Evolutionary conservation across 2,888 invertebrate species (phyloP).

Genomic region (Tinea semifulvella): DNA sequence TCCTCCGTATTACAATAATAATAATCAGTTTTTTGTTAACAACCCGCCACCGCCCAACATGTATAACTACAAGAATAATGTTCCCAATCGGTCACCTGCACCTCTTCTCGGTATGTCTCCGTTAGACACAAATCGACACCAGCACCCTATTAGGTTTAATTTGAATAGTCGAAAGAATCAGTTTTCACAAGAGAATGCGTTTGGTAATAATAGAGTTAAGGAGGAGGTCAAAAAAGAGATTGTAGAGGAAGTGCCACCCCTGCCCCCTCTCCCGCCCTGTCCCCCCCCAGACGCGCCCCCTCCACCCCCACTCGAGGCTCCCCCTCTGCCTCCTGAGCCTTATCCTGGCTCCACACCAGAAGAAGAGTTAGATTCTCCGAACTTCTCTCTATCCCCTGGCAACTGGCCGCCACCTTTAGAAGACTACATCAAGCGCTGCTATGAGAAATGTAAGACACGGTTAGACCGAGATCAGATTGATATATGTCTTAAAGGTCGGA

Average conservation of each 20-base stretch:
- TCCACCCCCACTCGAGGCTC: conserved; percentile 39
- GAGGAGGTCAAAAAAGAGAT: conserved; percentile 72
- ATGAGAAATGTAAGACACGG: conserved; percentile 86
- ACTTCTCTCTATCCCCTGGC: conserved; percentile 54
- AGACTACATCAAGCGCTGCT: conserved; percentile 91
- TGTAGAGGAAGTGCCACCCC: conserved; percentile 61
- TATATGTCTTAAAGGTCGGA: conserved; percentile 92
- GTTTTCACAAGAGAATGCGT: conserved; percentile 33
- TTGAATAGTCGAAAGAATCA: conserved; percentile 42
- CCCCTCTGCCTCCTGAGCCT: conserved; percentile 52
- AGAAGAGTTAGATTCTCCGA: conserved; percentile 21
- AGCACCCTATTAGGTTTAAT: conserved; percentile 57
- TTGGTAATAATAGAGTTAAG: conserved; percentile 75
- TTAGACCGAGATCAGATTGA: conserved; percentile 95
- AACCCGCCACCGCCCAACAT: conserved; percentile 26
- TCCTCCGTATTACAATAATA: conserved; percentile 51
- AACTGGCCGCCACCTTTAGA: conserved; percentile 83
- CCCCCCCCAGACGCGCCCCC: conserved; percentile 40
- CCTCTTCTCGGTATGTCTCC: conserved; percentile 57
- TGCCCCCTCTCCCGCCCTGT: conserved; percentile 50
- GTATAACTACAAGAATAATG: conserved; percentile 39
- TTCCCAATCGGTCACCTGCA: conserved; percentile 31
- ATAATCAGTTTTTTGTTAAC: conserved; percentile 21
- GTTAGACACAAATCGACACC: conserved; percentile 48
- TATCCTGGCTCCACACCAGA: conserved; percentile 30